These are phyloP conservation scores for Glaucidium brasilianum DNA, from an alignment of 2,113 vertebrate species.

Conservation along the genomic window DNA sequence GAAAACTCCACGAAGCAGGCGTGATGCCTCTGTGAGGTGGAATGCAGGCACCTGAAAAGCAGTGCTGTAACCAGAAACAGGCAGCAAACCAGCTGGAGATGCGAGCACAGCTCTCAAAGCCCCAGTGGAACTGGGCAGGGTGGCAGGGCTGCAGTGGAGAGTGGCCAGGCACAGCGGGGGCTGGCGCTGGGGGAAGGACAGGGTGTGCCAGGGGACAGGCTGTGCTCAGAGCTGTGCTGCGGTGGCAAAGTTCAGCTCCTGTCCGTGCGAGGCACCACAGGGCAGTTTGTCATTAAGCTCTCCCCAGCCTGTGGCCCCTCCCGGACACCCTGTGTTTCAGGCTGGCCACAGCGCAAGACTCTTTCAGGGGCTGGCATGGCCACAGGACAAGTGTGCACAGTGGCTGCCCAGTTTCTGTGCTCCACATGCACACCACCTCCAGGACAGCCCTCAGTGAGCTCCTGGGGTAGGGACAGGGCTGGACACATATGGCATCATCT, in stretches of 20 bases:
- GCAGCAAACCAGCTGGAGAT: not conserved
- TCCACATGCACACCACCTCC: not conserved
- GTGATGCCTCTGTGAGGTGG: rapidly evolving
- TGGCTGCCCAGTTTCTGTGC: not conserved
- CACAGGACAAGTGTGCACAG: not conserved
- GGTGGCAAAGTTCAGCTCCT: not conserved
- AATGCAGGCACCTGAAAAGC: not conserved
- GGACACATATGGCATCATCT: rapidly evolving
- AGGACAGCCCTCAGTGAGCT: not conserved
- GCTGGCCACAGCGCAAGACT: rapidly evolving
- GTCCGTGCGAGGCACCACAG: rapidly evolving
- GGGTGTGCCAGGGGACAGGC: rapidly evolving
- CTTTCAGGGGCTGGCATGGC: rapidly evolving
- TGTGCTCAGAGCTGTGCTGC: not conserved
- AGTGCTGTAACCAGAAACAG: not conserved
- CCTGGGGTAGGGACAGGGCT: not conserved
- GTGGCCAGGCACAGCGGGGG: rapidly evolving
- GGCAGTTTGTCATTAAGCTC: not conserved
- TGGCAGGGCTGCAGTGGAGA: rapidly evolving
- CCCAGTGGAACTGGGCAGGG: rapidly evolving
- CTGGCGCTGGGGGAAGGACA: not conserved
- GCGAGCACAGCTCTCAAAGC: rapidly evolving
- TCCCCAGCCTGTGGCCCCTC: rapidly evolving
- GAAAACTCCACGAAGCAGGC: rapidly evolving
- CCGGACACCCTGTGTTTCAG: rapidly evolving